Conservation (phyloP, 2,797 vertebrate genomes). For the Microtus obscurus region DNA sequence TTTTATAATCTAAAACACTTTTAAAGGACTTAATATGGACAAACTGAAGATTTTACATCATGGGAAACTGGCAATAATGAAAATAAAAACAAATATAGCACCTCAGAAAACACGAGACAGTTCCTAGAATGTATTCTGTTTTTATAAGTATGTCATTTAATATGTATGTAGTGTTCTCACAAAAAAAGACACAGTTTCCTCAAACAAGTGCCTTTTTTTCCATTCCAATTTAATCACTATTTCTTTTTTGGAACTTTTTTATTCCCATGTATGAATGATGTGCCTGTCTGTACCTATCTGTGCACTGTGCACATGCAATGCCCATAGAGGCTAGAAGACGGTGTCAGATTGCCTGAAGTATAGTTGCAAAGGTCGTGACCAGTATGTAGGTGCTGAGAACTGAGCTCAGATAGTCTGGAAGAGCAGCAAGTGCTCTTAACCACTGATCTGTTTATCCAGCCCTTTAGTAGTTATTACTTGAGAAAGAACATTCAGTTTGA, state of each 20-base stretch:
- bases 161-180: conserved; percentile 4
- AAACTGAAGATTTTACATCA: conserved; percentile 13
- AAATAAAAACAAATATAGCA: not conserved
- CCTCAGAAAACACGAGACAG: not conserved
- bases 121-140: not conserved
- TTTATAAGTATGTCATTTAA: conserved; percentile 30
- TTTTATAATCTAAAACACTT: conserved; percentile 41
- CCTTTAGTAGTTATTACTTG: not conserved
- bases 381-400: not conserved
- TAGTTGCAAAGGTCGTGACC: not conserved
- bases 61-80: not conserved
- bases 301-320: not conserved
- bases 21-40: conserved; percentile 1
- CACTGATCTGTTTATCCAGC: not conserved
- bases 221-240: not conserved
- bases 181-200: conserved; percentile 61
- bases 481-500: conserved; percentile 64
- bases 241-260: not conserved
- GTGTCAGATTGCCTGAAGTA: not conserved
- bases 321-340: not conserved
- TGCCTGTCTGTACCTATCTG: not conserved
- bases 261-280: not conserved
- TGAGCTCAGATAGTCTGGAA: not conserved
- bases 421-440: not conserved
- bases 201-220: conserved; percentile 14